Base-by-base conservation (phyloP, 1,140 invertebrate genomes). In the Anastrepha ludens region DNA sequence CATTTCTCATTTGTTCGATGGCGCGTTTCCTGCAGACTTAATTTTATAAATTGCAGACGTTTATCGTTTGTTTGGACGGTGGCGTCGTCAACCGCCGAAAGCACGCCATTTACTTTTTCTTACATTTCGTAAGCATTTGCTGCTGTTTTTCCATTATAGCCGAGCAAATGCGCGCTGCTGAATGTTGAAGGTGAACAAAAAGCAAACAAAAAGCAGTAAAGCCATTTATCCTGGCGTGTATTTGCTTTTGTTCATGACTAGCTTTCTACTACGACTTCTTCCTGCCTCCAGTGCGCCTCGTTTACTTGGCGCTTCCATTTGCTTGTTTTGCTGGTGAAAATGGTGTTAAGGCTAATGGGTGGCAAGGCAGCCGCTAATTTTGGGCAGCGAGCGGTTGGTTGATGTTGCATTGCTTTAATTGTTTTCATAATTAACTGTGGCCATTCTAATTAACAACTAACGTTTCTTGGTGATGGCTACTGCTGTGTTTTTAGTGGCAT, bases 1-100 rank as follows among this genome's bases (percentile, higher is more conserved):
- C 39, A 29, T 41, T 39, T 11, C 29, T 11, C 64, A 15, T 39
- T 67, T 67, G 64, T 67, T 67, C 8, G 64, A 39, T 47, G 67
- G 67, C 44, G 41, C 44, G 67, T 47, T 62, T n/a, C 67, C 41
- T 44, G 44, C 67, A 74, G 41, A 74, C 67, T 47, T 74, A 74
- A 74, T 74, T 74, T 74, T 74, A 74, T 74, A 47, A 74, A 74
- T 74, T 74, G 67, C 67, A 74, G 67, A 47, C 67, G 67, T 74
- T 74, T 74, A 74, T 44, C 67, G 67, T 74, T 74, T 74, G 39
- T 74, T 74, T 47, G 67, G 64, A 29, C 39, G 64, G 64, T 39
- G 20, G 17, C 67, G 29, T 67, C 67, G 15, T 29, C n/a, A 29
- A 47, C 67, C 11, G 67, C 29, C 67, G 44, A 47, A 74, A 47